Percentiles rank a stretch among this genome's conserved stretches.
These are phyloP conservation scores for Andrena cerasifolii DNA, from an alignment of 1,140 invertebrate species.

Conservation along the genomic window DNA sequence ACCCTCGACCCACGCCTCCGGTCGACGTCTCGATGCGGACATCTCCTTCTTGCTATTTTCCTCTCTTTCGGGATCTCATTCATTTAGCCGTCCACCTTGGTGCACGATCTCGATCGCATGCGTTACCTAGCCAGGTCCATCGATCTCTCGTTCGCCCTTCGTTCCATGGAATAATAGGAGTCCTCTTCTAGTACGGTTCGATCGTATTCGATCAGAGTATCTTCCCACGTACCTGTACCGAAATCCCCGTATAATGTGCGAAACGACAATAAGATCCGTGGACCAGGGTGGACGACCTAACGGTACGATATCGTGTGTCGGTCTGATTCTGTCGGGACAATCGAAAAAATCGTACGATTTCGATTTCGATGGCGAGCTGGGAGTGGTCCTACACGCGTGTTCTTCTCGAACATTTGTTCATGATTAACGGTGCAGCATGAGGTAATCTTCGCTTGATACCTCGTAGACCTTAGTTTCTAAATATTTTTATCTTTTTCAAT, in stretches of 20 bases:
- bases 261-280: constrained; percentile 59
- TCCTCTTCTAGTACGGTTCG: constrained; percentile 42
- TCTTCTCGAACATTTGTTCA: too few relatives aligned
- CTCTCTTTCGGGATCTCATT: neutral
- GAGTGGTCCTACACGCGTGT: too few relatives aligned
- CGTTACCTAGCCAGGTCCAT: constrained; percentile 4
- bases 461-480: too few relatives aligned
- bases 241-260: constrained; percentile 53
- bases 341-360: constrained; percentile 36
- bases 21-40: constrained; percentile 4
- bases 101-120: constrained; percentile 11
- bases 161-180: constrained; percentile 40
- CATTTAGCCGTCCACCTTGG: constrained; percentile 9
- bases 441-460: too few relatives aligned
- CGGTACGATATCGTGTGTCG: constrained; percentile 67
- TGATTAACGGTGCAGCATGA: too few relatives aligned
- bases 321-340: constrained; percentile 18
- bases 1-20: neutral
- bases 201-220: constrained; percentile 54
- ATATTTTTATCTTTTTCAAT: too few relatives aligned
- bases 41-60: too few relatives aligned
- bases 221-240: constrained; percentile 66
- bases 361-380: constrained; percentile 8
- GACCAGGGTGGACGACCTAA: constrained; percentile 64
- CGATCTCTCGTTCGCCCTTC: neutral